A percentile compares a stretch with the other conserved stretches of the same genome.
These are phyloP conservation scores for Drosophila melanocephala DNA, from an alignment of 2,888 invertebrate species.

Conservation along the genomic window DNA sequence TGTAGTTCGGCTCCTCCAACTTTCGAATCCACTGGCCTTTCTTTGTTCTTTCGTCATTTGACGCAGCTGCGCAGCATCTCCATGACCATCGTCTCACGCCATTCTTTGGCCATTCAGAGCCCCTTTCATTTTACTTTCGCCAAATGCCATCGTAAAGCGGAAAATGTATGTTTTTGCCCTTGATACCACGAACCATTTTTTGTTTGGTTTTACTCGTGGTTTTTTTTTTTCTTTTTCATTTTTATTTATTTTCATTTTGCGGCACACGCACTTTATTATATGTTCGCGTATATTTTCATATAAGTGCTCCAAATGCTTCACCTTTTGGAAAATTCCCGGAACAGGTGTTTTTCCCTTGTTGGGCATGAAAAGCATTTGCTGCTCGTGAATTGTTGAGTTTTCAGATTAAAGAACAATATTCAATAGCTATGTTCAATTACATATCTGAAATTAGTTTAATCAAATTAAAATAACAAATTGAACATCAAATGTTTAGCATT, in stretches of 20 bases:
- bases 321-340: conserved; percentile 18
- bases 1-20: conserved; percentile 33
- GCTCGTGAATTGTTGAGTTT: conserved; percentile 11
- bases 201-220: conserved; percentile 53
- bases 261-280: conserved; percentile 61
- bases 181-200: conserved; percentile 61
- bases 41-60: conserved; percentile 65
- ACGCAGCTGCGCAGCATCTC: conserved; percentile 65
- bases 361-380: conserved; percentile 4
- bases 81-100: conserved; percentile 52
- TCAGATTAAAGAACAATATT: background rate
- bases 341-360: conserved; percentile 14
- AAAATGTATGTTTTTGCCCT: conserved; percentile 68
- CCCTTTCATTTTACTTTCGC: conserved; percentile 65
- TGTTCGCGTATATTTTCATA: conserved; percentile 44
- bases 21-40: conserved; percentile 27
- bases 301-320: conserved; percentile 39
- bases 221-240: conserved; percentile 21
- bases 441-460: background rate
- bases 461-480: conserved; percentile 6
- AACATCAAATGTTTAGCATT: conserved; percentile 10
- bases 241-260: conserved; percentile 27
- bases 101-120: conserved; percentile 46
- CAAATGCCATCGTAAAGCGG: conserved; percentile 69
- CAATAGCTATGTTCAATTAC: background rate